Evolutionary conservation across 2,113 vertebrate genomes (phyloP).

Genomic region (Anoura caudifer): DNA sequence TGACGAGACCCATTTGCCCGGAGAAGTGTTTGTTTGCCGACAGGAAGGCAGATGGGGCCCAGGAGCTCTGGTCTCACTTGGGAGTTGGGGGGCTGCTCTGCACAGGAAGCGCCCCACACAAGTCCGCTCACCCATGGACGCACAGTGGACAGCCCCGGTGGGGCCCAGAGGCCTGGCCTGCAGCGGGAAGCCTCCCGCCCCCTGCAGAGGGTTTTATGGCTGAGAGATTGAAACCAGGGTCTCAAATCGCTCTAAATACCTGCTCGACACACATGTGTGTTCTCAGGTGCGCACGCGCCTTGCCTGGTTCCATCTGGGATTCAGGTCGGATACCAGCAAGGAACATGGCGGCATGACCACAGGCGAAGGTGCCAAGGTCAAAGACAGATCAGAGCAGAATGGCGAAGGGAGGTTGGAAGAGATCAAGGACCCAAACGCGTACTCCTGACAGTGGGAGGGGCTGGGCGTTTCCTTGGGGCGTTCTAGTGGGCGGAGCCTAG

Average conservation of each 20-base stretch:
- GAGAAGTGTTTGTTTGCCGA: not conserved
- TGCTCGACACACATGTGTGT: rapidly evolving
- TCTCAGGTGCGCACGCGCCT: rapidly evolving
- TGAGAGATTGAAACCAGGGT: not conserved
- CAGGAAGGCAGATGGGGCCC: rapidly evolving
- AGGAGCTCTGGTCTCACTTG: not conserved
- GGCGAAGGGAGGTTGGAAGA: rapidly evolving
- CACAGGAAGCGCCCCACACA: too few species aligned
- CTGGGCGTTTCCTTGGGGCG: rapidly evolving
- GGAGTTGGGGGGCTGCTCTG: not conserved
- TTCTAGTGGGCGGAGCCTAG: too few species aligned
- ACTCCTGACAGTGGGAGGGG: not conserved
- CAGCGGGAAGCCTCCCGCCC: too few species aligned
- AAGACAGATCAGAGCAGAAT: not conserved
- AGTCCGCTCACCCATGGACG: too few species aligned
- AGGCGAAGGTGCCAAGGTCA: rapidly evolving
- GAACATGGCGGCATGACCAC: rapidly evolving
- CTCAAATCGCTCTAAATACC: not conserved
- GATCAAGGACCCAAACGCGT: rapidly evolving
- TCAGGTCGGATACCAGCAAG: not conserved
- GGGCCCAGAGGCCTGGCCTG: not conserved
- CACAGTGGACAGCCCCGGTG: too few species aligned
- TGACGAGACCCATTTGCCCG: rapidly evolving
- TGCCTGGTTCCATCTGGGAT: not conserved
- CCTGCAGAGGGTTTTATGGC: not conserved